phyloP scores from a whole-genome alignment of 2,113 vertebrate genomes.

The Echinops telfairi region DNA sequence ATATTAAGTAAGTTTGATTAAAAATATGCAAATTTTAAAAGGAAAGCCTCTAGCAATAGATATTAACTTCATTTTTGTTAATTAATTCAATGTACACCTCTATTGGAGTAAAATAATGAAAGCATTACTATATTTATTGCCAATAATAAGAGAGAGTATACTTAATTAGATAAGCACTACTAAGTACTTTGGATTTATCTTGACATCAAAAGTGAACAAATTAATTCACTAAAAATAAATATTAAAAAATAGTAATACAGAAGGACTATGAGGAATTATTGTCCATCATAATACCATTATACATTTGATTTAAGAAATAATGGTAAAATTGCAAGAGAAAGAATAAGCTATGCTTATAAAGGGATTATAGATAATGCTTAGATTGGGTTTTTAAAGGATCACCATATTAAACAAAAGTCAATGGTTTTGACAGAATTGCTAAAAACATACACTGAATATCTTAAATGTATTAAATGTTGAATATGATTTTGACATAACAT shows the following conservation, averaged over 20 bases:
- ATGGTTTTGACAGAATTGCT: background rate
- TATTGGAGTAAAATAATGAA: too few species aligned
- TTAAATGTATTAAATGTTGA: conserved; percentile 3
- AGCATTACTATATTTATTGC: background rate
- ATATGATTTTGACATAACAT: background rate
- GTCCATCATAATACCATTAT: background rate
- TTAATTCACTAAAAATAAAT: background rate
- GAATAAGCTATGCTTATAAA: background rate
- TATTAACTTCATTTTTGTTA: too few species aligned
- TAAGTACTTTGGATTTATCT: background rate
- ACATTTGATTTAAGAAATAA: background rate
- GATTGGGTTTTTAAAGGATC: conserved; percentile 10
- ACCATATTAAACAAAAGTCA: conserved; percentile 7
- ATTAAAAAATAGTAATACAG: too few species aligned
- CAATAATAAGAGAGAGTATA: background rate
- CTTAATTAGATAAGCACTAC: background rate
- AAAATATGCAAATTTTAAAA: too few species aligned
- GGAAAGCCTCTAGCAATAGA: too few species aligned
- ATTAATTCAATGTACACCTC: too few species aligned
- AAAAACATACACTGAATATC: background rate
- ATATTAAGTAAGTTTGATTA: too few species aligned
- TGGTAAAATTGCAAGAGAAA: background rate
- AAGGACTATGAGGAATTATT: background rate
- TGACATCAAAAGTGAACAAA: background rate
- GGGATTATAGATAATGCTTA: background rate